Conservation (phyloP, 1,140 invertebrate genomes). For the Eufriesea mexicana region DNA sequence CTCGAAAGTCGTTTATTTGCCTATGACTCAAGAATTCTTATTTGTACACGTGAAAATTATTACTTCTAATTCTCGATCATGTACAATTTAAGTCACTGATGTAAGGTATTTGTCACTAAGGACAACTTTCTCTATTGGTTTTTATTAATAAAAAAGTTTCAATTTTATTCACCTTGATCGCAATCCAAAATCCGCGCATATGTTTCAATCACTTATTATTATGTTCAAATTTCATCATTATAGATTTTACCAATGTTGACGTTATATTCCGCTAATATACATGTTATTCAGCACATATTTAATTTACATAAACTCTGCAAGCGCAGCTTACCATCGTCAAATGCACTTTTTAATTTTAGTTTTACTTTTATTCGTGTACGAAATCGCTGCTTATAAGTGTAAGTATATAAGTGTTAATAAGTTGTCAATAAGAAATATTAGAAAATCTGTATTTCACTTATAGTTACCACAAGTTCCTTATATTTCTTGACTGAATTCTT, state of each 20-base stretch:
- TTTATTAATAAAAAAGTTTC: slow-evolving; percentile 48
- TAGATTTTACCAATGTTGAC: slow-evolving; percentile 44
- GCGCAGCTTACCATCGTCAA: slow-evolving; percentile 70
- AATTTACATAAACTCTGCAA: slow-evolving; percentile 69
- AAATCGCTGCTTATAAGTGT: slow-evolving; percentile 67
- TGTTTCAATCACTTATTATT: slow-evolving; percentile 32
- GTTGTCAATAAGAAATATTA: slow-evolving; percentile 66
- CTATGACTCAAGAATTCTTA: slow-evolving; percentile 31
- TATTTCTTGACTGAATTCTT: slow-evolving; percentile 30
- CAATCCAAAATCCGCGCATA: slow-evolving; percentile 36
- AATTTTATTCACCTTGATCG: slow-evolving; percentile 43
- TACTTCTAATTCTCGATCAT: slow-evolving; percentile 29
- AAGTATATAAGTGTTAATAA: slow-evolving; percentile 63
- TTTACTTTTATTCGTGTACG: slow-evolving; percentile 54
- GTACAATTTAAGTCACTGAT: slow-evolving; percentile 42
- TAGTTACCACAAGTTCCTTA: slow-evolving; percentile 40
- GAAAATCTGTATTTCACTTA: slow-evolving; percentile 61
- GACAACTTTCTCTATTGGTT: slow-evolving; percentile 26
- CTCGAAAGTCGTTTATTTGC: slow-evolving; percentile 39
- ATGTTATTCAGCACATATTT: slow-evolving; percentile 64
- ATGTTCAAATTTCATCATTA: slow-evolving; percentile 39
- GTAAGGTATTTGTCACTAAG: not conserved
- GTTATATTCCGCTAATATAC: slow-evolving; percentile 60
- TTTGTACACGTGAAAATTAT: slow-evolving; percentile 46
- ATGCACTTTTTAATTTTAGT: slow-evolving; percentile 63